A percentile compares a stretch with the other conserved stretches of the same genome.
Conservation (phyloP, 2,888 invertebrate species). For the Chloroclysta siterata region DNA sequence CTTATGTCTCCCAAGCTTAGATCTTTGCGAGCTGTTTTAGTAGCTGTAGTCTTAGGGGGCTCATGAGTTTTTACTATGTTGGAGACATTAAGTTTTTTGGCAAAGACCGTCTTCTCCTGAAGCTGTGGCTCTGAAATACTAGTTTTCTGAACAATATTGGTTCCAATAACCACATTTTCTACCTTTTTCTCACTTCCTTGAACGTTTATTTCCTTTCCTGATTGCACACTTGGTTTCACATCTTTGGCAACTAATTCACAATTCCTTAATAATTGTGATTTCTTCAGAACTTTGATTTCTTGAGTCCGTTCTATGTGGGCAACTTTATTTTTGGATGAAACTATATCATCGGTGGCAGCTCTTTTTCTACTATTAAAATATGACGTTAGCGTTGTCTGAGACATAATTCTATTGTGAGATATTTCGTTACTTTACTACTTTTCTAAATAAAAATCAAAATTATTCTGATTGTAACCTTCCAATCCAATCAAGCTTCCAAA, state of each 20-base stretch:
- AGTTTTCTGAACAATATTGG: slow-evolving; percentile 21
- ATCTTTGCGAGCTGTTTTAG: slow-evolving; percentile 83
- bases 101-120: slow-evolving; percentile 55
- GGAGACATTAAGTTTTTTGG: slow-evolving; percentile 64
- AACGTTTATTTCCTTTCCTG: slow-evolving; percentile 8
- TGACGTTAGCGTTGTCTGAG: slow-evolving; percentile 90
- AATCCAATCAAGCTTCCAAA: neutral
- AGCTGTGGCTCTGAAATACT: slow-evolving; percentile 14
- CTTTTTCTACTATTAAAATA: slow-evolving; percentile 92
- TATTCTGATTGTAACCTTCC: neutral
- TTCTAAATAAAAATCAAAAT: neutral
- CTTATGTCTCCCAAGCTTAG: slow-evolving; percentile 89
- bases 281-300: slow-evolving; percentile 54
- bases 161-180: slow-evolving; percentile 23
- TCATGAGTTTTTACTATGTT: slow-evolving; percentile 56
- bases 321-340: slow-evolving; percentile 81
- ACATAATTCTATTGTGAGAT: slow-evolving; percentile 77
- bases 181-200: slow-evolving; percentile 31
- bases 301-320: slow-evolving; percentile 60
- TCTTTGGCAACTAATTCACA: slow-evolving; percentile 38
- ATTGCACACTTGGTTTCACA: slow-evolving; percentile 16
- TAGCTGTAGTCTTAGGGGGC: slow-evolving; percentile 63
- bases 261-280: slow-evolving; percentile 43
- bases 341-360: slow-evolving; percentile 87
- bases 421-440: neutral